These are phyloP conservation scores for Vandiemenella viatica DNA, from an alignment of 2,888 invertebrate genomes.

Conservation along the genomic window DNA sequence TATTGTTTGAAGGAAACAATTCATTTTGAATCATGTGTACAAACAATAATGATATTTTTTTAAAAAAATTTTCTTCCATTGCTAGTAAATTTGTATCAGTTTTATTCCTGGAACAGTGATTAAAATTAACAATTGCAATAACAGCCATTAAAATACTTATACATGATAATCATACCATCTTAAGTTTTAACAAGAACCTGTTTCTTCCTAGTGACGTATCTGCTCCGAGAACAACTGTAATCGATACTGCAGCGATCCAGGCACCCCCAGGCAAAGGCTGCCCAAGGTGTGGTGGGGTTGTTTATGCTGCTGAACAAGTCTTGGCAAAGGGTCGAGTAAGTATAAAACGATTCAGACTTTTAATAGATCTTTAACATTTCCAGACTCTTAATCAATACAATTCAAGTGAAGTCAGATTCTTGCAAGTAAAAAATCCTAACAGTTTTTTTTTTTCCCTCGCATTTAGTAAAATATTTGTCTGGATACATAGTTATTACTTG, in stretches of 20 bases:
- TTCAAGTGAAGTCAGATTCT: background rate
- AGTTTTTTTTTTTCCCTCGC: too few relatives aligned
- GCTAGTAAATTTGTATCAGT: background rate
- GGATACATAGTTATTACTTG: too few relatives aligned
- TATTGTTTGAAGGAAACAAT: too few relatives aligned
- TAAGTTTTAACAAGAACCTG: background rate
- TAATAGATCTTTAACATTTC: too few relatives aligned
- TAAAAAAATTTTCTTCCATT: background rate
- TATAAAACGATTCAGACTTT: too few relatives aligned
- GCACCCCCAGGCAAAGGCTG: constrained; percentile 78
- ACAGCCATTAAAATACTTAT: too few relatives aligned
- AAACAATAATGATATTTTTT: background rate
- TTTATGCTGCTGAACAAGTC: constrained; percentile 88
- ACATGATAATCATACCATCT: too few relatives aligned
- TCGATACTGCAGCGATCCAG: constrained; percentile 64
- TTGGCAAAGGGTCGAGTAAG: constrained; percentile 61
- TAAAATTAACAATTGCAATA: background rate
- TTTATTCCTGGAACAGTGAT: background rate
- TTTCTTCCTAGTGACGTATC: constrained; percentile 41
- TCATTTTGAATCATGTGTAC: background rate
- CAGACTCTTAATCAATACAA: background rate
- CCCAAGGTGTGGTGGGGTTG: constrained; percentile 77
- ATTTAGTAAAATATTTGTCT: too few relatives aligned
- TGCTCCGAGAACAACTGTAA: constrained; percentile 59
- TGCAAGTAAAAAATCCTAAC: too few relatives aligned